Conservation (phyloP, 2,888 invertebrate species). For the Apoda limacodes region DNA sequence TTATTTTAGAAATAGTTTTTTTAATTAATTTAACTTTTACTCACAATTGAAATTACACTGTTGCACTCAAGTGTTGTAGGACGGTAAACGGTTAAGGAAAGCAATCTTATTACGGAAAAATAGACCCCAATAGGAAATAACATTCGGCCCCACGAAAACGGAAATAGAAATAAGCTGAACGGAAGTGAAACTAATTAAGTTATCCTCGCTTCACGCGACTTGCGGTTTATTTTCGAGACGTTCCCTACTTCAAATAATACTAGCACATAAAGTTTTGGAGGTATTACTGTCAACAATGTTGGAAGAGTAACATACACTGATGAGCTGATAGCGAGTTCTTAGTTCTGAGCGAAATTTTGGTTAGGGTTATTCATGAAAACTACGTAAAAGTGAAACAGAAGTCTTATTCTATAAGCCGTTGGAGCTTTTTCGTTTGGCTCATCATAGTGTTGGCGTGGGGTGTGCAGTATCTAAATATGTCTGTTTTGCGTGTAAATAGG, state of each 20-base stretch:
- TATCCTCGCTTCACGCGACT: slow-evolving; percentile 55
- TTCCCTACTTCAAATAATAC: slow-evolving; percentile 52
- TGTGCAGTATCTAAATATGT: slow-evolving; percentile 56
- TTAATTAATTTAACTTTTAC: slow-evolving; percentile 4
- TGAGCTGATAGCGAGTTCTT: slow-evolving; percentile 50
- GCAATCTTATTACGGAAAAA: slow-evolving; percentile 61
- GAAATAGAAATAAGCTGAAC: slow-evolving; percentile 65
- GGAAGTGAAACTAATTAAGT: slow-evolving; percentile 68
- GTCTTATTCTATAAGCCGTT: too few species aligned
- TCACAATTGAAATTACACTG: slow-evolving; percentile 39
- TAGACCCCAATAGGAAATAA: slow-evolving; percentile 55
- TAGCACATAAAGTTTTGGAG: slow-evolving; percentile 28
- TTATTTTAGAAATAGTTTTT: slow-evolving; percentile 23
- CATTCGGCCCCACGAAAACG: slow-evolving; percentile 52
- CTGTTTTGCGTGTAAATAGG: slow-evolving; percentile 64
- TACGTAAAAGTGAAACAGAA: too few species aligned
- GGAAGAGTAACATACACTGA: slow-evolving; percentile 48
- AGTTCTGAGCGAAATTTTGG: slow-evolving; percentile 46
- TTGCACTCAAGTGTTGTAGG: neutral
- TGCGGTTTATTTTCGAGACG: slow-evolving; percentile 61
- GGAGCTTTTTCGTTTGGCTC: too few species aligned
- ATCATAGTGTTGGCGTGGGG: slow-evolving; percentile 45
- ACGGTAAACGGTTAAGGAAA: slow-evolving; percentile 42
- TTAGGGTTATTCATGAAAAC: too few species aligned
- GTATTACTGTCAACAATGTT: slow-evolving; percentile 59